Conservation (phyloP, 2,888 invertebrate genomes). For the Steinernema hermaphroditum region DNA sequence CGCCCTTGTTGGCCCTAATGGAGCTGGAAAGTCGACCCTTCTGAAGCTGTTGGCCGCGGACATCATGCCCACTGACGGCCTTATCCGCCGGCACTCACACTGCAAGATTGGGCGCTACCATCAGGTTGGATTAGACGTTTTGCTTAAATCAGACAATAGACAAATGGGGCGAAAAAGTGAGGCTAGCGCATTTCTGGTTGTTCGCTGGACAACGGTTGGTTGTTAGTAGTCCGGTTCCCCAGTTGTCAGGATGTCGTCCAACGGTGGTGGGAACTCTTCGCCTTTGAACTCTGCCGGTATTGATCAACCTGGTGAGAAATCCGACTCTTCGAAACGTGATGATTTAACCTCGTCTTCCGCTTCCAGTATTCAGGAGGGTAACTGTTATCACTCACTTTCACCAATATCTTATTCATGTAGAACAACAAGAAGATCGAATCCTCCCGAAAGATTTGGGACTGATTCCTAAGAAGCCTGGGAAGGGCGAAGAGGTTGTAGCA, state of each 20-base stretch:
- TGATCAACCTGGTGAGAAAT: neutral
- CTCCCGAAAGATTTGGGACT: neutral
- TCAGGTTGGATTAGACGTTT: slow-evolving; percentile 73
- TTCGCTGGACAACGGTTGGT: neutral
- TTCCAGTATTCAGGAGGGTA: neutral
- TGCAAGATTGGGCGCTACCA: slow-evolving; percentile 95
- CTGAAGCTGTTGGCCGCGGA: slow-evolving; percentile 93
- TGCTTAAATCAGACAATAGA: neutral
- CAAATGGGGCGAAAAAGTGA: too few relatives aligned
- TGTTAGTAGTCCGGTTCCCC: neutral
- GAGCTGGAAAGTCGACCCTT: slow-evolving; percentile 96
- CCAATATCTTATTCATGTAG: neutral
- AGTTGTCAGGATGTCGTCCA: neutral
- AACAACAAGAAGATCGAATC: neutral
- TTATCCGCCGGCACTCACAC: slow-evolving; percentile 97
- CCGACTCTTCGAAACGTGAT: neutral
- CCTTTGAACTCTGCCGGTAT: neutral
- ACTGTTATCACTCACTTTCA: neutral
- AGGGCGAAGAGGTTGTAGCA: neutral
- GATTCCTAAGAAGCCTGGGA: too few relatives aligned
- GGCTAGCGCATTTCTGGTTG: too few relatives aligned
- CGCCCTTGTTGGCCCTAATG: slow-evolving; percentile 94
- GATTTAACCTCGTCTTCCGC: neutral
- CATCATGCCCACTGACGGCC: slow-evolving; percentile 88
- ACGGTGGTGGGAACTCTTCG: neutral